Percentiles rank a stretch among this genome's conserved stretches.
phyloP scores from a whole-genome alignment of 37 sponge, comb jelly and placozoan species.

The Halisarca cf. caerulea region DNA sequence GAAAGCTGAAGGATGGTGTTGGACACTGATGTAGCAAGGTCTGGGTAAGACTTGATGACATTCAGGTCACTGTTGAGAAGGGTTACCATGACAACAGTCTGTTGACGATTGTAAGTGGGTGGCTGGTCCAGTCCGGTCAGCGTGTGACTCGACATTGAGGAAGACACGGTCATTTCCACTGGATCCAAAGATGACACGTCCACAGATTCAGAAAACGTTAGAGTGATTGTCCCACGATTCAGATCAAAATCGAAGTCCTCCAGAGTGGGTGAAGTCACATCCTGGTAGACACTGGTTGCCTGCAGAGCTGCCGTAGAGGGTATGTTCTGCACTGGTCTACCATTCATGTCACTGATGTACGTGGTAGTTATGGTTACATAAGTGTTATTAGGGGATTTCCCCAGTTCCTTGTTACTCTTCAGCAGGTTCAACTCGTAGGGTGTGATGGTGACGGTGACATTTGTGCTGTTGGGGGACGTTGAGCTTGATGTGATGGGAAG shows the following conservation, averaged over 20 bases:
- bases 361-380: slow-evolving; percentile 47
- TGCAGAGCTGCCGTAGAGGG: slow-evolving; percentile 28
- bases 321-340: slow-evolving; percentile 49
- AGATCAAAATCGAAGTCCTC: slow-evolving; percentile 61
- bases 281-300: slow-evolving; percentile 32
- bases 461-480: slow-evolving; percentile 25
- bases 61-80: slow-evolving; percentile 65
- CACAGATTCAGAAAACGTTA: slow-evolving; percentile 86
- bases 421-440: slow-evolving; percentile 65
- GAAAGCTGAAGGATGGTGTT: slow-evolving; percentile 70
- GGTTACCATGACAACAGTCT: slow-evolving; percentile 46
- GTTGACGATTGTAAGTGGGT: neutral
- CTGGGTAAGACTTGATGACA: slow-evolving; percentile 53
- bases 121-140: slow-evolving; percentile 28
- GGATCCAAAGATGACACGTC: slow-evolving; percentile 54
- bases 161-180: slow-evolving; percentile 59
- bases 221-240: slow-evolving; percentile 55
- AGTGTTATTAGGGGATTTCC: slow-evolving; percentile 59
- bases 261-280: slow-evolving; percentile 63
- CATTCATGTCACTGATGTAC: slow-evolving; percentile 69
- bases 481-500: slow-evolving; percentile 31
- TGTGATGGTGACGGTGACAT: slow-evolving; percentile 39
- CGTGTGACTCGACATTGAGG: slow-evolving; percentile 1
- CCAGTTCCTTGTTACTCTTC: slow-evolving; percentile 67
- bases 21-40: slow-evolving; percentile 52